A percentile compares a stretch with the other conserved stretches of the same genome.
Evolutionary conservation across 2,113 vertebrate species (phyloP).

Genomic region (Scytalopus superciliaris): DNA sequence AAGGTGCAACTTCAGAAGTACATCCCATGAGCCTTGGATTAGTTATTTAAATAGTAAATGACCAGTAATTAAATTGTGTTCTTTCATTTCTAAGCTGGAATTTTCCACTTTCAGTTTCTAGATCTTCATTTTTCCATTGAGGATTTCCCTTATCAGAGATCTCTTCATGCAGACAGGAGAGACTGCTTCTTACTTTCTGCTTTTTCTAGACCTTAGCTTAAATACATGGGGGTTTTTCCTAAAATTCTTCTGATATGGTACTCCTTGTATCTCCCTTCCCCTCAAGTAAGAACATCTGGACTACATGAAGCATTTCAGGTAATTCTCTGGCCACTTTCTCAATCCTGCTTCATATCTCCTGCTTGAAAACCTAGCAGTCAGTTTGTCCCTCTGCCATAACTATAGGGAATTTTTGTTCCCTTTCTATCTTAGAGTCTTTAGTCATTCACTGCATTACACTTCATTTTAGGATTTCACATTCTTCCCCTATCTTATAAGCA

Average conservation of each 20-base stretch:
- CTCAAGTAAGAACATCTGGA: neutral
- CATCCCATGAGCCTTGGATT: neutral
- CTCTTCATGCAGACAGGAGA: neutral
- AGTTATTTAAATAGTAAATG: neutral
- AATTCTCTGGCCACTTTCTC: neutral
- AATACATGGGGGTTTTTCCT: neutral
- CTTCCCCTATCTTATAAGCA: neutral
- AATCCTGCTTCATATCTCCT: neutral
- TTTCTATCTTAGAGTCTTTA: neutral
- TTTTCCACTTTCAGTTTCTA: neutral
- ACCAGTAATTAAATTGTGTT: neutral
- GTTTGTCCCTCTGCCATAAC: fast-evolving
- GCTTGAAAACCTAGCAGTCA: neutral
- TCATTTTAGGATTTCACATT: neutral
- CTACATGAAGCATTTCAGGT: neutral
- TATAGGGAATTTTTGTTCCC: neutral
- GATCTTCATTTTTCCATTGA: neutral
- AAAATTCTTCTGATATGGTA: neutral
- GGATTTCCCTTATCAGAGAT: neutral
- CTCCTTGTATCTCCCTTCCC: neutral
- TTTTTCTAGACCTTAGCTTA: neutral
- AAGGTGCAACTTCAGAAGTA: neutral
- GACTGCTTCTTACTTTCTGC: neutral
- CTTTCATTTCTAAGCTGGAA: neutral
- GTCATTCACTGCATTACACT: neutral